Evolutionary conservation across 2,113 vertebrate species (phyloP).

Genomic region (Hymenochirus boettgeri): DNA sequence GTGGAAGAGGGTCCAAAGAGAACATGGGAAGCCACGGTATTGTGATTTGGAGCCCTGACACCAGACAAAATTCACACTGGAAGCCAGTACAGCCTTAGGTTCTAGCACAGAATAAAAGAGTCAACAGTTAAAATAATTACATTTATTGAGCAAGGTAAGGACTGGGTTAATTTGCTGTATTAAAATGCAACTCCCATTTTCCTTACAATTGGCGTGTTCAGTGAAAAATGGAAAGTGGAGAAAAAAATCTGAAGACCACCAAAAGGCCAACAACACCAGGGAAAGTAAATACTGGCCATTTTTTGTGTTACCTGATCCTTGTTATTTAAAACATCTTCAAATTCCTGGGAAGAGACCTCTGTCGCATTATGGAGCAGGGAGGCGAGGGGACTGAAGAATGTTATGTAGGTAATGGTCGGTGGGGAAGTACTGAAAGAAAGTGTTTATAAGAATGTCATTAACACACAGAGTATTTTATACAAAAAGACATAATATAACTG

Average conservation of each 20-base stretch:
- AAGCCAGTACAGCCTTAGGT: conserved; percentile 55
- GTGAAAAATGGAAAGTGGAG: too few species aligned
- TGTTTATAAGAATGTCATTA: too few species aligned
- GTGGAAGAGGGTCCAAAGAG: conserved; percentile 88
- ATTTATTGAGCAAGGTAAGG: too few species aligned
- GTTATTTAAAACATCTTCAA: conserved; percentile 67
- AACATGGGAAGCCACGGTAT: conserved; percentile 81
- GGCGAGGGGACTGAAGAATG: conserved; percentile 62
- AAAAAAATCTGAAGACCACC: too few species aligned
- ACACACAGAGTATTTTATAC: too few species aligned
- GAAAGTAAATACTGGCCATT: conserved; percentile 45
- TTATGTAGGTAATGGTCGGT: conserved; percentile 77
- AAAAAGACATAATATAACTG: too few species aligned
- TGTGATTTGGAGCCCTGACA: conserved; percentile 80
- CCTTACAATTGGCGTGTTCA: too few species aligned
- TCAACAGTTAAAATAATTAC: background rate
- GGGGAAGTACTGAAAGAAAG: conserved; percentile 73
- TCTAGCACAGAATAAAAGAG: conserved; percentile 40
- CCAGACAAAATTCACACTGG: conserved; percentile 74
- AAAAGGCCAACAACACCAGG: too few species aligned
- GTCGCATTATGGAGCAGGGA: conserved; percentile 62
- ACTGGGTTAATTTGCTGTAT: too few species aligned
- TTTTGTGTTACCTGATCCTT: conserved; percentile 63
- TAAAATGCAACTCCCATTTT: too few species aligned
- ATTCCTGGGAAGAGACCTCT: conserved; percentile 60